Evolutionary conservation across 2,797 vertebrate genomes (phyloP), one percentile per base, ranked within the genome.

Genomic region (Xerus rutilus): DNA sequence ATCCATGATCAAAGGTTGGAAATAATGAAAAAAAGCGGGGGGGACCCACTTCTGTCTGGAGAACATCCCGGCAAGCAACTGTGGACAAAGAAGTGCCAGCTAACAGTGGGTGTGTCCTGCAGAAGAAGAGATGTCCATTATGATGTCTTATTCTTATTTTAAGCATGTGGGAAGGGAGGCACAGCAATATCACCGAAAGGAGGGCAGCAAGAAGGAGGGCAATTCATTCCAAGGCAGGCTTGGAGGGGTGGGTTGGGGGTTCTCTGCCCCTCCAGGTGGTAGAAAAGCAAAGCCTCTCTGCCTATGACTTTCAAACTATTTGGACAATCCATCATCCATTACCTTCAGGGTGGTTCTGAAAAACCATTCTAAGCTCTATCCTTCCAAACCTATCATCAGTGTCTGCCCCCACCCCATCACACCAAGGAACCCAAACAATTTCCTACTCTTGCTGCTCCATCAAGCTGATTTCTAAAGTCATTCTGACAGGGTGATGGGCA

Each of bases 391-490:
- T 70, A 47, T 35, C 82, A 32, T 39, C 52, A 93, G 39, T 15
- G 30, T n/a, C 65, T 81, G 30, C 4, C 73, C n/a, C 86, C 89
- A 25, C 59, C 59, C 59, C 59, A 62, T 10, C 12, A 13, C 4
- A 25, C 43, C 65, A 98, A 45, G 21, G 94, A 96, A 94, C 49
- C 11, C 89, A 87, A 91, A 4, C 3, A 0, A 94, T 82, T 45
- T 94, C 93, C n/a, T 6, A 30, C 17, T 95, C 79, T 93, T 92
- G 64, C 87, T 96, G 96, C 84, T 96, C 93, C 94, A 93, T 86
- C 93, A 96, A 78, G 67, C 84, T 79, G 82, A 82, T 96, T 96
- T 96, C 95, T 69, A 87, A 92, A 97, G 82, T 76, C 39, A 70
- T 97, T 91, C 87, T 97, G 97, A 98, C 93, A 96, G 82, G 4